Base-by-base conservation (phyloP, 2,113 vertebrate species). In the Sturnus vulgaris region DNA sequence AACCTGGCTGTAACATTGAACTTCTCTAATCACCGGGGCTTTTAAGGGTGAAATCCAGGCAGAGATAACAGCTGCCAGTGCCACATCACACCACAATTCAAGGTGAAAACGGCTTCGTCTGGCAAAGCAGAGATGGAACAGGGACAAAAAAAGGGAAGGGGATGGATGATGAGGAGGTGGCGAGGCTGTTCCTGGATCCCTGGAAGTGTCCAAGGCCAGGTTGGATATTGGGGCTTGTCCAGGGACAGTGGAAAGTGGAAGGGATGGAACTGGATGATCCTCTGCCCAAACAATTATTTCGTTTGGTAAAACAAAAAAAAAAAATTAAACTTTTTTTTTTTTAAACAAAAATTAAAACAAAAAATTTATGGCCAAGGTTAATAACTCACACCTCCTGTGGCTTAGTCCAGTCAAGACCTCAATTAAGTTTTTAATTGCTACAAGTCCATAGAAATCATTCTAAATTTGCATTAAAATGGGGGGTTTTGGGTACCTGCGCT, bases 201-300 rank as follows among this genome's bases (percentile, higher is more conserved):
- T 69, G 70, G 47, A 0, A 40, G 10, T 27, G 55, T 1, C 35
- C 63, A 25, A 82, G 55, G 40, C 24, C 53, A 27, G 14, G 11
- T 0, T 82, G 60, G 70, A 35, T 0, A 28, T 1, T 31, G 5
- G 44, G 24, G 20, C 3, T 59, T 22, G 53, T 0, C 52, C 44
- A n/a, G 78, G 53, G 17, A 31, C 0, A 3, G 4, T 47, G 78
- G n/a, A 7, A 68, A 0, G 0, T 75, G 68, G 21, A 25, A 56
- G 10, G 11, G 22, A 1, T n/a, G 69, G 39, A 1, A 42, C 1
- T 0, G 35, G 35, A 16, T 27, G 25, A 20, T 30, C 17, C 22
- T 61, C 70, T 4, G 49, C 40, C 55, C 63, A 47, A 53, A 46
- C 6, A 16, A 33, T 40, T 61, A 55, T 11, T 3, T 30, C 15